These are phyloP conservation scores for Drosophila paramelanica DNA, from an alignment of 2,888 invertebrate genomes.

Conservation along the genomic window DNA sequence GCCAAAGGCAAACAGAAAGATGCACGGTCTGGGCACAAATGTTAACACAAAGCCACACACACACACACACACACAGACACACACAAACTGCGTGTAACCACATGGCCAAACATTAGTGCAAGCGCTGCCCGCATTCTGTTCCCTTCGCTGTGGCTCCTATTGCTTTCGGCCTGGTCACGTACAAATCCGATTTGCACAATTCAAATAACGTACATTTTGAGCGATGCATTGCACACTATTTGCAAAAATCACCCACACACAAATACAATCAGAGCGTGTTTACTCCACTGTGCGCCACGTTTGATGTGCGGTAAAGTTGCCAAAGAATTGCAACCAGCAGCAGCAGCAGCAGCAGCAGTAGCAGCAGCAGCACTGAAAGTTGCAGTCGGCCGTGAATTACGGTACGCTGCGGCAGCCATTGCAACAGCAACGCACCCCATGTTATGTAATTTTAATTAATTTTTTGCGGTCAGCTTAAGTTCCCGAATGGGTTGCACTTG, in stretches of 20 bases:
- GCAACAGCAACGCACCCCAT: slow-evolving; percentile 12
- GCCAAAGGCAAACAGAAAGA: slow-evolving; percentile 76
- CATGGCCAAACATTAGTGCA: slow-evolving; percentile 76
- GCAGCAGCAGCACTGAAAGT: background rate
- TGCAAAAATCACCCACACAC: slow-evolving; percentile 54
- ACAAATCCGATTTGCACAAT: slow-evolving; percentile 80
- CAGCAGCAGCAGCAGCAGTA: too few relatives aligned
- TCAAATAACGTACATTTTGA: slow-evolving; percentile 73
- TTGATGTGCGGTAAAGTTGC: slow-evolving; percentile 54
- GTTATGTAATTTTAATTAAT: slow-evolving; percentile 77
- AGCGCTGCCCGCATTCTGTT: slow-evolving; percentile 24
- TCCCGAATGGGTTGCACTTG: slow-evolving; percentile 40
- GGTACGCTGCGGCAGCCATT: slow-evolving; percentile 35
- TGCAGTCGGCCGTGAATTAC: slow-evolving; percentile 54
- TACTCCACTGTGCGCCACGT: slow-evolving; percentile 32
- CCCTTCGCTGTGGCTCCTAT: background rate
- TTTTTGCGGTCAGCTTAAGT: slow-evolving; percentile 77
- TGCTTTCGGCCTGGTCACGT: slow-evolving; percentile 62
- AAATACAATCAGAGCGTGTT: slow-evolving; percentile 30
- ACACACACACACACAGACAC: slow-evolving; percentile 22
- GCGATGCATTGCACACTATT: slow-evolving; percentile 63
- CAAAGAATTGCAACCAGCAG: slow-evolving; percentile 27
- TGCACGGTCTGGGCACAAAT: slow-evolving; percentile 61
- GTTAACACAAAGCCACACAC: slow-evolving; percentile 57
- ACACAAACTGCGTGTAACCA: slow-evolving; percentile 39